These are phyloP conservation scores for Vesta saturnalis DNA, from an alignment of 2,888 invertebrate genomes.

Conservation along the genomic window DNA sequence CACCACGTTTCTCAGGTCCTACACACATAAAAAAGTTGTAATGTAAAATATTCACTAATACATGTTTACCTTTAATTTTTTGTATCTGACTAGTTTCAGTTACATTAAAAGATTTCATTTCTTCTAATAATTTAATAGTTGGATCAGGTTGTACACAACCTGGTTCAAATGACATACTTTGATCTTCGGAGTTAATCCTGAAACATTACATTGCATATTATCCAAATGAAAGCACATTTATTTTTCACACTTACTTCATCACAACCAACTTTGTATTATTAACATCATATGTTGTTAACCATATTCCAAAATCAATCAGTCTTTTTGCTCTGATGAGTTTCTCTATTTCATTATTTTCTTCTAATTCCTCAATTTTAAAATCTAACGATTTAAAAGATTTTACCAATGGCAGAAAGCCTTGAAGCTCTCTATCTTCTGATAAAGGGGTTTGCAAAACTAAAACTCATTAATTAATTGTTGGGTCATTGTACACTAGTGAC, in stretches of 20 bases:
- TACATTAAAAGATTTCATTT: constrained; percentile 66
- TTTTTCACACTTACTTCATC: constrained; percentile 37
- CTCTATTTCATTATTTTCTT: constrained; percentile 59
- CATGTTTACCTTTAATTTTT: constrained; percentile 48
- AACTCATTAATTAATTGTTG: constrained; percentile 32
- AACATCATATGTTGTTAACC: constrained; percentile 63
- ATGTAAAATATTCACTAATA: background rate
- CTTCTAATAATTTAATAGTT: constrained; percentile 65
- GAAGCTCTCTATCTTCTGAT: constrained; percentile 81
- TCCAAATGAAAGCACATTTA: background rate
- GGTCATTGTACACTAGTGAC: constrained; percentile 47
- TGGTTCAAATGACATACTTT: constrained; percentile 57
- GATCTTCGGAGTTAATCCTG: constrained; percentile 49
- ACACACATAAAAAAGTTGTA: background rate
- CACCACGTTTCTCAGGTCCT: constrained; percentile 58
- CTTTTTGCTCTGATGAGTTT: constrained; percentile 65
- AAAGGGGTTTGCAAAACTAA: constrained; percentile 73
- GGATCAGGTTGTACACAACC: constrained; percentile 61
- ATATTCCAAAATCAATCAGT: constrained; percentile 64
- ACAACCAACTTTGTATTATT: constrained; percentile 55
- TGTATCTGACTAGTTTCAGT: constrained; percentile 47
- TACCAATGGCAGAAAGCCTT: constrained; percentile 81
- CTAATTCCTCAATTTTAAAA: constrained; percentile 62
- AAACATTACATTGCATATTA: background rate
- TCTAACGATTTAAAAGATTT: constrained; percentile 68